Base-by-base conservation (phyloP, 2,797 vertebrate species). In the Numenius phaeopus region DNA sequence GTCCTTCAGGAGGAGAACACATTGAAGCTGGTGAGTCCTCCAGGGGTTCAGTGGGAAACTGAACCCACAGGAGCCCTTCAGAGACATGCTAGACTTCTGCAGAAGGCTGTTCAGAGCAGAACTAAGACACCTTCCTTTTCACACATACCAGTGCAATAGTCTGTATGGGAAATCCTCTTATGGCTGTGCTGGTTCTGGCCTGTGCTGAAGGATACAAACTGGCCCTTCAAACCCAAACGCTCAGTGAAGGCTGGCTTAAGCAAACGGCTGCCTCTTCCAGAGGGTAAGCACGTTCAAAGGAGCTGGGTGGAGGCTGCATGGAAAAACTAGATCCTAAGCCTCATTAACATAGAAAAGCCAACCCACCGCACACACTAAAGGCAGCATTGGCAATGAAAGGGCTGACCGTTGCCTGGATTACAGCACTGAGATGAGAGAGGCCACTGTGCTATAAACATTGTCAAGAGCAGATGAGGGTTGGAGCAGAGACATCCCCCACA, bases 371-470 rank as follows among this genome's bases (percentile, higher is more conserved):
- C 0, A 1, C 42, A 40, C n/a, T 64, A 37, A 46, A 47, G 64
- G 42, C 95, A 61, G 49, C 67, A 57, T 16, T 94, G 88, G 90
- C 92, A 94, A 9, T 39, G 67, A 57, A 87, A 2, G 5, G 54
- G 39, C 78, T 77, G 87, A 49, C 26, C 1, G 0, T 70, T 73
- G 73, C 85, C 64, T 50, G 65, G 44, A 83, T 93, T 94, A 69
- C 86, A 78, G 65, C 75, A 80, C 75, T 30, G 77, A 93, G 69
- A 46, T 4, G n/a, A 96, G 65, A 76, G 72, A 89, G 83, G 86
- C 86, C 81, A 61, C 78, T 80, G 59, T 49, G 37, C 46, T 83
- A 70, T 89, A 96, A 95, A 96, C 83, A 95, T 67, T 94, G 84
- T 83, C 64, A 80, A 89, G 71, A 90, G 69, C 61, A 90, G 90